Percentiles rank a stretch among this genome's conserved stretches.
Conservation (phyloP, 2,888 invertebrate genomes). For the Nebria brevicollis region DNA sequence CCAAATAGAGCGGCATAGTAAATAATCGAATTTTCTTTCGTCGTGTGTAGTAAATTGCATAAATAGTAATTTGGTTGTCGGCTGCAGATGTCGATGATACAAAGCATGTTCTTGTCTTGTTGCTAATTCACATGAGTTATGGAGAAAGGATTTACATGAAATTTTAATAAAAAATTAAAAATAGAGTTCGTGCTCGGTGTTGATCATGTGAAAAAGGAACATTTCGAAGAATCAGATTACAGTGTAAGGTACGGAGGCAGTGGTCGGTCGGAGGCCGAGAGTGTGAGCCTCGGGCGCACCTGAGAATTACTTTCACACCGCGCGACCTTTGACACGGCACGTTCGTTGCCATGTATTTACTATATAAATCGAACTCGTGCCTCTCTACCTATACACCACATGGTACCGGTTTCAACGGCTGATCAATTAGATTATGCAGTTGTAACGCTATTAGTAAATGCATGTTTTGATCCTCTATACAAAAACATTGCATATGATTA, state of each 20-base stretch:
- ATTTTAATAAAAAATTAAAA: neutral
- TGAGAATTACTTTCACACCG: conserved; percentile 29
- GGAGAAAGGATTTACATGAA: neutral
- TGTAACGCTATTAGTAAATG: conserved; percentile 13
- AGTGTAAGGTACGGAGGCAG: neutral
- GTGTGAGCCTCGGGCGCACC: conserved; percentile 9
- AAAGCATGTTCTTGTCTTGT: neutral
- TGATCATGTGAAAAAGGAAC: neutral
- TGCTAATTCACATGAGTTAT: neutral
- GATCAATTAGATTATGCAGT: conserved; percentile 21
- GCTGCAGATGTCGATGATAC: neutral
- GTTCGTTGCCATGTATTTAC: conserved; percentile 23
- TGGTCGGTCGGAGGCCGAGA: conserved; percentile 2
- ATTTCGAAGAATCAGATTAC: neutral
- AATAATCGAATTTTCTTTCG: too few species aligned
- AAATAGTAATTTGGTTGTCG: neutral
- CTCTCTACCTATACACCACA: neutral
- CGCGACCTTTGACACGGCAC: conserved; percentile 30
- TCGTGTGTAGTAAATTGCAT: neutral
- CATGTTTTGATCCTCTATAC: conserved; percentile 8
- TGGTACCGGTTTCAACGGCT: conserved; percentile 17
- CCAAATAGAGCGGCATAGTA: too few species aligned
- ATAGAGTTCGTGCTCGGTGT: neutral
- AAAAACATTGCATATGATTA: neutral
- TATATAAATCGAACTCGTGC: conserved; percentile 19